A percentile compares a stretch with the other conserved stretches of the same genome.
phyloP scores from a whole-genome alignment of 2,113 vertebrate genomes.

The Talpa occidentalis region DNA sequence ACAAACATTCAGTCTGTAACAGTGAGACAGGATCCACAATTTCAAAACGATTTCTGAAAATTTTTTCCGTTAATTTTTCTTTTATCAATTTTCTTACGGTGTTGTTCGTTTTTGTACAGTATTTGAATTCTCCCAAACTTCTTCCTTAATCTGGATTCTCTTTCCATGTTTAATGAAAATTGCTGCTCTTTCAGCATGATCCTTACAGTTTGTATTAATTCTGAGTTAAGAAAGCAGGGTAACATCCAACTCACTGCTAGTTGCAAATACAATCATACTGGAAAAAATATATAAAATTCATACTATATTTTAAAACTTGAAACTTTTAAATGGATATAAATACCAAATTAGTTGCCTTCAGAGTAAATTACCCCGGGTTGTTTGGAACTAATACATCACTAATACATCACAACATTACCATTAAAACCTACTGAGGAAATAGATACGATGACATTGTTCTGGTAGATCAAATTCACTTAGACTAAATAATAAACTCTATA shows the following conservation, averaged over 20 bases:
- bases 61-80: too few species aligned
- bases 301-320: constrained; percentile 13
- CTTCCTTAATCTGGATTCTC: neutral
- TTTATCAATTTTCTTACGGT: too few species aligned
- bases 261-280: constrained; percentile 35
- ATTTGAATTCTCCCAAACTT: neutral
- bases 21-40: too few species aligned
- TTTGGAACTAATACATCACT: neutral
- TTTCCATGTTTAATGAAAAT: neutral
- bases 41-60: too few species aligned
- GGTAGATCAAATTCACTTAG: neutral
- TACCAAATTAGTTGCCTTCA: constrained; percentile 8
- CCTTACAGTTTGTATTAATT: neutral
- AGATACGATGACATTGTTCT: neutral
- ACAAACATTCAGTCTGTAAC: too few species aligned
- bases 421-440: constrained; percentile 25
- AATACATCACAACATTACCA: neutral
- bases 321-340: constrained; percentile 33
- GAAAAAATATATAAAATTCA: neutral
- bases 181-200: neutral
- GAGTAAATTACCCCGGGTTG: constrained; percentile 2
- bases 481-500: neutral
- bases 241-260: neutral
- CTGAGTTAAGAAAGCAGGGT: constrained; percentile 7
- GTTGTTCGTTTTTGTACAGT: too few species aligned